Base-by-base conservation (phyloP, 2,113 vertebrate genomes). In the Vireo altiloquus region DNA sequence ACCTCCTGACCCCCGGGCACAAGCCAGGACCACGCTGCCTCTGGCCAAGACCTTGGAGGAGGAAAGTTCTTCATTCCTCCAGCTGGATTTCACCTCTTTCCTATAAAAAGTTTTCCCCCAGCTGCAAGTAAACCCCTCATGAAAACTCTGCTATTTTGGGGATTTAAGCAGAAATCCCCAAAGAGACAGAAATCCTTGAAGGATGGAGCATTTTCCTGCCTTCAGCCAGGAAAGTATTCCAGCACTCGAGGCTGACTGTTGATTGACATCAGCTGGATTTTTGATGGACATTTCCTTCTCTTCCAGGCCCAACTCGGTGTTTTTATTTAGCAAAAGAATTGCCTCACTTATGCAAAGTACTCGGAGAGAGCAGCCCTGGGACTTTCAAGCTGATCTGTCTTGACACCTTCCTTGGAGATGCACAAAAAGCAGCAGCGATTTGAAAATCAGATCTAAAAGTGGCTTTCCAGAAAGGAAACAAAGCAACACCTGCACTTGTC, bases 401-500 rank as follows among this genome's bases (percentile, higher is more conserved):
- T 87, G 89, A 92, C 94, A 77, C 81, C 46, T 94, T 91, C 74
- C 86, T 78, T 1, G 27, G 77, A 95, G 91, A 92, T 50, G 63
- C 85, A 86, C 56, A 68, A 44, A 76, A 90, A 87, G 75, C 7
- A 84, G 68, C 92, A 95, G 91, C 17, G 37, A 75, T 42, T 39
- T 54, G 81, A 95, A 87, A 97, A 96, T 68, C 88, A 88, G 87
- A 90, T 92, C 93, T 81, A 40, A 90, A 69, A 70, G 47, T 44
- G 40, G 16, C 96, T 96, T 95, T 95, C 69, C 91, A 92, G 95
- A 95, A 77, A 75, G 90, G 81, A 59, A 31, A 89, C 71, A 80
- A 88, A 92, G 82, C 86, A 74, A 52, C 95, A 96, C 93, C 97
- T 89, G 75, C 94, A 93, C 70, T 81, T 85, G 90, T 93, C 84